Evolutionary conservation across 2,888 invertebrate species (phyloP), one percentile per base, ranked within the genome.

Genomic region (Eurytoma adleriae): DNA sequence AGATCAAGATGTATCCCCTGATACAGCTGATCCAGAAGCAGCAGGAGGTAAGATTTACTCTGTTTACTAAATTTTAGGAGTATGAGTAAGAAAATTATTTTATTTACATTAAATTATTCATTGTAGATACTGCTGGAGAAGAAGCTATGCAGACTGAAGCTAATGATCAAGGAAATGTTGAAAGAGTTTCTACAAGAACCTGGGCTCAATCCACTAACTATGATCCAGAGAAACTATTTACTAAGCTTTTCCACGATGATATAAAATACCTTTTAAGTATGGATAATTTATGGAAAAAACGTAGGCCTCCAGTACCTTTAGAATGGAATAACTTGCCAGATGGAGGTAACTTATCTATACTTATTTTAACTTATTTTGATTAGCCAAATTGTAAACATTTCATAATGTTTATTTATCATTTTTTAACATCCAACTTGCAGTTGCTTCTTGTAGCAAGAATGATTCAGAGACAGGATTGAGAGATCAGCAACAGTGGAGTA

Each of bases 1-100:
- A 0, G 99, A 99, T 91, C 95, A 99, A 88, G 99, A 99, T 90
- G 99, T 99, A 2, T 98, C 99, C 14, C 99, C 99, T 0, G 99
- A 99, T 88, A 95, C 97, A 0, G 97, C 96, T 24, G 99, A 99
- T 91, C 98, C 98, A 10, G 99, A 99, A 91, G 96, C 96, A 5
- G 93, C 95, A 24, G 95, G 95, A 84, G 62, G 79, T 67, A 67
- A 30, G 57, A 54, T 57, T 71, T 52, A 69, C 73, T 30, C 57
- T 57, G 13, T 27, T 66, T 16, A 70, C 20, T 62, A 40, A 48
- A 48, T 69, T 56, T 64, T 40, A 5, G 1, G 10, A 40, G 7
- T 40, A 10, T 40, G 7, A 40, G 1, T 1, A 40, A 7, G 1
- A 40, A 40, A 7, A 40, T 10, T 24, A 24, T 24, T 24, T 10